A percentile compares a stretch with the other conserved stretches of the same genome.
Conservation (phyloP, 2,888 invertebrate species). For the Athripsodes cinereus region DNA sequence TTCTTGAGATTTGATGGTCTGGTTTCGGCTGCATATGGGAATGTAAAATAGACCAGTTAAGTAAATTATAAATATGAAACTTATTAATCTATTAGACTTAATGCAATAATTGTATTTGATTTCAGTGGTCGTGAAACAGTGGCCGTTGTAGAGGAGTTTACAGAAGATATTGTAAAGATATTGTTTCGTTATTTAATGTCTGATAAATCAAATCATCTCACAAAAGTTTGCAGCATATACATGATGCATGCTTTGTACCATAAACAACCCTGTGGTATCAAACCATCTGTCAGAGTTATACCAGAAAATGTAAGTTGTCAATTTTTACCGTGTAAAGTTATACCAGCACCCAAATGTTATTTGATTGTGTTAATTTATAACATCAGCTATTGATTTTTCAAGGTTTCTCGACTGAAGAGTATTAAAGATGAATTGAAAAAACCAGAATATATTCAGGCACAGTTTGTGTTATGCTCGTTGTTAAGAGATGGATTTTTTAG, state of each 20-base stretch:
- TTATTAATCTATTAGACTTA: too few species aligned
- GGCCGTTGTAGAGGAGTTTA: slow-evolving; percentile 17
- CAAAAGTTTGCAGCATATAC: slow-evolving; percentile 11
- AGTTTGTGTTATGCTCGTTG: slow-evolving; percentile 18
- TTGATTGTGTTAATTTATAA: neutral
- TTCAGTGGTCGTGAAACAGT: slow-evolving; percentile 16
- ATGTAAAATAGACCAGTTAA: too few species aligned
- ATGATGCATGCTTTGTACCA: slow-evolving; percentile 9
- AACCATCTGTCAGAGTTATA: slow-evolving; percentile 8
- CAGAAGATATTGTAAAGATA: slow-evolving; percentile 15
- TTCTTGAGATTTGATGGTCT: too few species aligned
- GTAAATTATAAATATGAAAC: too few species aligned
- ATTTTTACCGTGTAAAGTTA: too few species aligned
- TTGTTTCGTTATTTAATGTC: slow-evolving; percentile 8
- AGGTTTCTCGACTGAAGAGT: neutral
- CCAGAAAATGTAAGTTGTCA: neutral
- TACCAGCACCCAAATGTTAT: neutral
- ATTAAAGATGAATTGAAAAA: neutral
- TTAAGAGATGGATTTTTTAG: slow-evolving; percentile 20
- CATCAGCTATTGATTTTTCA: neutral
- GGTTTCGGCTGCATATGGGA: too few species aligned
- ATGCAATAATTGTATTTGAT: neutral
- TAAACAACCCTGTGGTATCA: neutral
- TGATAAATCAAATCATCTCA: neutral
- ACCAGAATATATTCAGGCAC: neutral